Evolutionary conservation across 2,888 invertebrate genomes (phyloP).

Genomic region (Pandemis corylana): DNA sequence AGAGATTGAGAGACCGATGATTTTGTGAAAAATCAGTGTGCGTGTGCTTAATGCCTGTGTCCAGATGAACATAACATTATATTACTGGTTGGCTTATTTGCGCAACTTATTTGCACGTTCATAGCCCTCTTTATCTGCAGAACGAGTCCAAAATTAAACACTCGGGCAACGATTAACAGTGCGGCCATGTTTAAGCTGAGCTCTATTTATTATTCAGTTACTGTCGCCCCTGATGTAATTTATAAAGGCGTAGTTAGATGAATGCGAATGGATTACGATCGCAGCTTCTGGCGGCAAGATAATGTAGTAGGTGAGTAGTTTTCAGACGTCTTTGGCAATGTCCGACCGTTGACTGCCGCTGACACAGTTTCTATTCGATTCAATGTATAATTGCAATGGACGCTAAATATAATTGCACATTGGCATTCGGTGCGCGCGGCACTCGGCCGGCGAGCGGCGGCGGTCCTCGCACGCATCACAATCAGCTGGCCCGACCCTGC

Average conservation of each 20-base stretch:
- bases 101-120: not conserved
- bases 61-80: not conserved
- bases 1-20: not conserved
- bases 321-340: conserved; percentile 38
- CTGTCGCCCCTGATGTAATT: conserved; percentile 49
- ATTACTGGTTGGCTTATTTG: not conserved
- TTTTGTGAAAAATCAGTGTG: too few relatives aligned
- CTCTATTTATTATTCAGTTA: conserved; percentile 52
- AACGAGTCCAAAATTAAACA: conserved; percentile 46
- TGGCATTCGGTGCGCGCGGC: conserved; percentile 68
- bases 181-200: conserved; percentile 46
- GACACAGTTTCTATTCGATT: conserved; percentile 73
- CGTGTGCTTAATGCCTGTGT: not conserved
- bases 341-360: conserved; percentile 46
- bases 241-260: conserved; percentile 49
- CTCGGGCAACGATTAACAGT: conserved; percentile 42
- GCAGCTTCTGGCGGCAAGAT: conserved; percentile 42
- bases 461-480: conserved; percentile 73
- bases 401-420: conserved; percentile 76
- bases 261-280: conserved; percentile 46
- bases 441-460: conserved; percentile 60
- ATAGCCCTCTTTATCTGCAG: conserved; percentile 42
- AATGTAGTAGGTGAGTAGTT: conserved; percentile 50
- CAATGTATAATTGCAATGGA: conserved; percentile 68
- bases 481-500: conserved; percentile 66